Base-by-base conservation (phyloP, 2,888 invertebrate species). In the Theretra japonica region DNA sequence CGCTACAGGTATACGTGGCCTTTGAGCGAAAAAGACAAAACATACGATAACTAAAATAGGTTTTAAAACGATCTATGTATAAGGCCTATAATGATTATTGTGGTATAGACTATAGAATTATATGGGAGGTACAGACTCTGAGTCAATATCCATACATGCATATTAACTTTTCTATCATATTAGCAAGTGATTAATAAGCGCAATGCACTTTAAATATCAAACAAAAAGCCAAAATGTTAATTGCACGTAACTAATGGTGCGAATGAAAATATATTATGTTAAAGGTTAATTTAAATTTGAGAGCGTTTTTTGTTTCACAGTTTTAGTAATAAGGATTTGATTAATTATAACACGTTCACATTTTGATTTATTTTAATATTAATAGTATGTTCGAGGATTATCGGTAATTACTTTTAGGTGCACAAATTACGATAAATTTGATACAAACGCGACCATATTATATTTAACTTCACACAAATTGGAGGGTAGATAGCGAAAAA, bases 271-370 rank as follows among this genome's bases (percentile, higher is more conserved):
- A 41, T 33, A 65, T 23, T 48, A 53, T 48, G 17, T 33, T 33
- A 65, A 65, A 65, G 65, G 65, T 65, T 65, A 65, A 65, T 65
- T 48, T 48, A 7, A 60, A n/a, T 60, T 60, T 60, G 8, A 60
- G 19, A 30, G 65, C 17, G 17, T 23, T 23, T 62, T 62, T 62
- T 62, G 21, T 41, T 5, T 15, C 21, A 62, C 21, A 4, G 33
- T 28, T 0, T 28, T 28, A 28, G 28, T 62, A 65, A 17, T 65
- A 4, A 41, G 65, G 15, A 23, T 65, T 15, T 48, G 65, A 65
- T 65, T 65, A 23, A 48, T 65, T 41, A n/a, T 53, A 28, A 4
- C 4, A 21, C n/a, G 2, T 48, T 58, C 15, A 58, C 11, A 58
- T 25, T 21, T 21, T 23, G 21, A 58, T 58, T 23, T 23, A 50